phyloP scores from a whole-genome alignment of 2,888 invertebrate species.

The Epirrhoe alternata region DNA sequence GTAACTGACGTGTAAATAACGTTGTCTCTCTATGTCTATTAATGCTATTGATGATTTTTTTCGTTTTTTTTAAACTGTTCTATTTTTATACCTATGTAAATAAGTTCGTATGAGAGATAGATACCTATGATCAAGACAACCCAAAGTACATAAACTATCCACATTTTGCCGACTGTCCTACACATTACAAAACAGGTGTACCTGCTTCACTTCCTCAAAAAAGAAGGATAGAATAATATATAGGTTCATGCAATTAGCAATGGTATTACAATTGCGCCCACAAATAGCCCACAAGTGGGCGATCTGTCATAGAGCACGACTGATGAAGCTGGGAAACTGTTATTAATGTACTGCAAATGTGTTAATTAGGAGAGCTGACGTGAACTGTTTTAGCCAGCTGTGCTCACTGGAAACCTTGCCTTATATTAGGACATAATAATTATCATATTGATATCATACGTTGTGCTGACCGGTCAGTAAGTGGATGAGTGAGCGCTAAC shows the following conservation, averaged over 20 bases:
- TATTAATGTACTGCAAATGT: conserved; percentile 35
- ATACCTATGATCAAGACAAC: too few relatives aligned
- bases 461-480: too few relatives aligned
- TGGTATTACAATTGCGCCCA: conserved; percentile 36
- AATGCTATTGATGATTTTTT: too few relatives aligned
- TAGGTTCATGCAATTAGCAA: conserved; percentile 35
- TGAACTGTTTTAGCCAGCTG: conserved; percentile 16
- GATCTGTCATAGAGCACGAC: conserved; percentile 36
- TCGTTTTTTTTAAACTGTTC: too few relatives aligned
- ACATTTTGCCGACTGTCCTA: background rate
- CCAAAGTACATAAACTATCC: too few relatives aligned
- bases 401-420: conserved; percentile 9
- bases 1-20: too few relatives aligned
- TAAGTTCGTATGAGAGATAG: too few relatives aligned
- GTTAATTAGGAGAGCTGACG: conserved; percentile 37
- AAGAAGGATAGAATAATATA: conserved; percentile 22
- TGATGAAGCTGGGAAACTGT: conserved; percentile 42
- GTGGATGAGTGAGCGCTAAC: too few relatives aligned
- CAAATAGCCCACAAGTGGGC: conserved; percentile 40
- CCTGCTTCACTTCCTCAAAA: conserved; percentile 19
- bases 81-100: too few relatives aligned
- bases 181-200: conserved; percentile 9
- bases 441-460: too few relatives aligned
- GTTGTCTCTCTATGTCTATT: too few relatives aligned
- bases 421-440: background rate